phyloP scores from a whole-genome alignment of 2,888 invertebrate genomes.

The Caenorhabditis japonica region DNA sequence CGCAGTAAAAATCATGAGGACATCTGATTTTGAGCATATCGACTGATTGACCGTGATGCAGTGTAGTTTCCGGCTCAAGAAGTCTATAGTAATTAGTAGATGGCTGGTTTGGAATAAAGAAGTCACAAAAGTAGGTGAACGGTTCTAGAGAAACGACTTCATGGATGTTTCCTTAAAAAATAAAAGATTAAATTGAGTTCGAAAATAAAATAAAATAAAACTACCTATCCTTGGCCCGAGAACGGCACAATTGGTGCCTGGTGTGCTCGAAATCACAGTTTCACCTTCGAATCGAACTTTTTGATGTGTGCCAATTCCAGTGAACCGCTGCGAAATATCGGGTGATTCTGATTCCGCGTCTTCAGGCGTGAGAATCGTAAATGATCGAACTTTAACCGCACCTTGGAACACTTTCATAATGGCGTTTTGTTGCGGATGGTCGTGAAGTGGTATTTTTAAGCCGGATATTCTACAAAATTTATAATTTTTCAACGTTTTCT shows the following conservation, averaged over 20 bases:
- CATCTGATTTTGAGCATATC: slow-evolving; percentile 4
- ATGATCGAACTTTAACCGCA: slow-evolving; percentile 45
- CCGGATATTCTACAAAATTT: slow-evolving; percentile 34
- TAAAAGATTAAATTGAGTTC: neutral
- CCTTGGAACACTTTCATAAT: slow-evolving; percentile 67
- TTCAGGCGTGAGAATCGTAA: slow-evolving; percentile 1
- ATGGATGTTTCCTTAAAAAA: slow-evolving; percentile 47
- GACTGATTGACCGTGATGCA: neutral
- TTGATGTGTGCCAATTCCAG: too few relatives aligned
- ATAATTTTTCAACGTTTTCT: too few relatives aligned
- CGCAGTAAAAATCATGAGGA: slow-evolving; percentile 13
- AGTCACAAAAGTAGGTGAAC: slow-evolving; percentile 70
- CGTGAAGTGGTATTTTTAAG: slow-evolving; percentile 63
- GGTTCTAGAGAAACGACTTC: slow-evolving; percentile 58
- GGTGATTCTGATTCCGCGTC: neutral
- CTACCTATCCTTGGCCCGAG: slow-evolving; percentile 22
- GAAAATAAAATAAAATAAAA: too few relatives aligned
- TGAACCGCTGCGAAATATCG: too few relatives aligned
- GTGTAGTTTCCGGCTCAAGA: neutral
- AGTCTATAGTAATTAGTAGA: slow-evolving; percentile 12
- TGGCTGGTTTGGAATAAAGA: slow-evolving; percentile 62
- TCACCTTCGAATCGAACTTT: slow-evolving; percentile 58
- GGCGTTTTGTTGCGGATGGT: slow-evolving; percentile 68
- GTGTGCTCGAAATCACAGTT: slow-evolving; percentile 3
- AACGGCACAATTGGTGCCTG: slow-evolving; percentile 7